These are phyloP conservation scores for Leptothorax acervorum DNA, from an alignment of 2,888 invertebrate species.

Conservation along the genomic window DNA sequence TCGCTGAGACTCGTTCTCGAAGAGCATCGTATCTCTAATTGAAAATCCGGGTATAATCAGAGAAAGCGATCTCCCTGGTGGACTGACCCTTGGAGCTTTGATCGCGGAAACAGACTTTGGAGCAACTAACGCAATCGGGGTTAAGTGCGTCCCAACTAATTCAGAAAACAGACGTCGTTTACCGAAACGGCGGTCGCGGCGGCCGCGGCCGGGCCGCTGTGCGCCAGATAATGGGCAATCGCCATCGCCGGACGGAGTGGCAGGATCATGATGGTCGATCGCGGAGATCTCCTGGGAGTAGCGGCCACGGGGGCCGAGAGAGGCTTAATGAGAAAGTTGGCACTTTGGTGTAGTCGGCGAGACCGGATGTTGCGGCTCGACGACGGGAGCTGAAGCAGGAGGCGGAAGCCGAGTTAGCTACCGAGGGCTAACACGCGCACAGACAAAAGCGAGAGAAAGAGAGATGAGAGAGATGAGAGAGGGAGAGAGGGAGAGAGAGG, in stretches of 20 bases:
- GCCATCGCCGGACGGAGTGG: background rate
- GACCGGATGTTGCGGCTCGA: conserved; percentile 39
- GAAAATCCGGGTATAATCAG: conserved; percentile 35
- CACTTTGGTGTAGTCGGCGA: conserved; percentile 57
- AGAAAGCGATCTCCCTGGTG: conserved; percentile 30
- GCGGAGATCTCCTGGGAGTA: conserved; percentile 24
- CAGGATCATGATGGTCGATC: conserved; percentile 38
- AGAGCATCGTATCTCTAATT: conserved; percentile 19
- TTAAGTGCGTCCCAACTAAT: conserved; percentile 51
- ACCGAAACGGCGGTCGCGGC: conserved; percentile 13
- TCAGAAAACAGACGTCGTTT: conserved; percentile 48
- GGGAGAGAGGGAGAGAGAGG: conserved; percentile 12
- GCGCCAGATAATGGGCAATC: conserved; percentile 35
- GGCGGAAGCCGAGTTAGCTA: conserved; percentile 23
- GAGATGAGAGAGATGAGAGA: background rate
- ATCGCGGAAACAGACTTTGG: conserved; percentile 22
- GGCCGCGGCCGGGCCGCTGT: background rate
- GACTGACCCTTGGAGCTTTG: conserved; percentile 4
- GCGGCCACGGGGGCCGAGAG: conserved; percentile 15
- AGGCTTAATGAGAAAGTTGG: conserved; percentile 71
- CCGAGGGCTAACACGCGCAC: conserved; percentile 32
- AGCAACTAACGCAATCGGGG: conserved; percentile 47
- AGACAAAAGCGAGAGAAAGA: conserved; percentile 33
- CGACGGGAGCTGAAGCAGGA: conserved; percentile 15
- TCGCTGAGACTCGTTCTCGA: background rate